Evolutionary conservation across 2,888 invertebrate genomes (phyloP).

Genomic region (Patella caerulea): DNA sequence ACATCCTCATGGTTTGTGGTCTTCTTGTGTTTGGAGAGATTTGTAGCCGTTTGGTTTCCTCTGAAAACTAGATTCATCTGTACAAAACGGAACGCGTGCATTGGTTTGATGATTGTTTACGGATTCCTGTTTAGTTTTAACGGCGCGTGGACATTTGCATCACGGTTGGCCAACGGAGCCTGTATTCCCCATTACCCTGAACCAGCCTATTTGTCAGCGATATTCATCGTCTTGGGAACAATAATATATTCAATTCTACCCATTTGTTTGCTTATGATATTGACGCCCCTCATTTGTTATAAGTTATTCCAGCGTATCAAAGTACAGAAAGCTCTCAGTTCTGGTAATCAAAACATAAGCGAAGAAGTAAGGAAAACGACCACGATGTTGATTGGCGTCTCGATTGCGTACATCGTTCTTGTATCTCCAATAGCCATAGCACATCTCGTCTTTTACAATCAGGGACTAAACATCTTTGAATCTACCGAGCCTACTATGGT

Average conservation of each 20-base stretch:
- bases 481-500: conserved; percentile 32
- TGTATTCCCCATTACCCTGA: conserved; percentile 42
- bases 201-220: conserved; percentile 28
- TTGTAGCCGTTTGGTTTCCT: conserved; percentile 52
- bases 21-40: conserved; percentile 48
- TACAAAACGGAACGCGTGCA: conserved; percentile 37
- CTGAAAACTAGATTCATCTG: conserved; percentile 43
- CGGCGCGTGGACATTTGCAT: conserved; percentile 47
- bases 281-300: conserved; percentile 42
- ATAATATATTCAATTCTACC: conserved; percentile 44
- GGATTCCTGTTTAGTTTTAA: conserved; percentile 36
- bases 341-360: conserved; percentile 16
- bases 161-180: conserved; percentile 37
- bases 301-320: conserved; percentile 27
- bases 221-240: conserved; percentile 37
- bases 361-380: conserved; percentile 40
- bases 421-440: conserved; percentile 51
- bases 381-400: conserved; percentile 48
- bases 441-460: conserved; percentile 43
- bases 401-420: conserved; percentile 52
- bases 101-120: conserved; percentile 37
- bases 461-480: conserved; percentile 45
- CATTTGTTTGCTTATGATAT: conserved; percentile 34
- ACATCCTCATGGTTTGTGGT: conserved; percentile 56
- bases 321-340: conserved; percentile 21